Conservation (phyloP, 2,113 vertebrate species). For the Salvator merianae region DNA sequence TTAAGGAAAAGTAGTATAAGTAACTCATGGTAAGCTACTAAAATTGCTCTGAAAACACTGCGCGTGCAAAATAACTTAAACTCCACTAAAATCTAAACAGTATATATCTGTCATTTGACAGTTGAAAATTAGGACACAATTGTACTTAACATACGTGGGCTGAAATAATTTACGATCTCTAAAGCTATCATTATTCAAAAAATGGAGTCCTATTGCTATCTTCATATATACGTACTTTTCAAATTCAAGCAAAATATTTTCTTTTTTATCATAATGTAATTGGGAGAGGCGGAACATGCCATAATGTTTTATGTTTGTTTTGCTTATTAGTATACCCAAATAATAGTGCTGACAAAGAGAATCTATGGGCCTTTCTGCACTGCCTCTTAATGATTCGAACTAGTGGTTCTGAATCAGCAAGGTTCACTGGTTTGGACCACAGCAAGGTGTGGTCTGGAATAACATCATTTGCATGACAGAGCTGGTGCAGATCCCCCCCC, state of each 20-base stretch:
- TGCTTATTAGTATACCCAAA: background rate
- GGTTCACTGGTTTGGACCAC: too few species aligned
- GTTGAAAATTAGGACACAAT: background rate
- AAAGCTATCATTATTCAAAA: background rate
- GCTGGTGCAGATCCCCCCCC: too few species aligned
- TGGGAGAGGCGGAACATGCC: too few species aligned
- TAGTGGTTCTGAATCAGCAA: too few species aligned
- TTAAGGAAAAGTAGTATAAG: background rate
- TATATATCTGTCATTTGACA: background rate
- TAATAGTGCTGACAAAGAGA: background rate
- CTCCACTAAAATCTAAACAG: background rate
- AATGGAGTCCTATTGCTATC: background rate
- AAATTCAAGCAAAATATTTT: background rate
- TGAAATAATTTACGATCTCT: background rate
- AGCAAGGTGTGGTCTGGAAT: too few species aligned
- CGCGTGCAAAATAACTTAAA: background rate
- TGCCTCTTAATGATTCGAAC: too few species aligned
- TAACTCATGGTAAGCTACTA: background rate
- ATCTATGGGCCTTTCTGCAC: too few species aligned
- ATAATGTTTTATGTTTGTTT: background rate
- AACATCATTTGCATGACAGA: too few species aligned
- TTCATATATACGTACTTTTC: background rate
- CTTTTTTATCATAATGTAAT: too few species aligned
- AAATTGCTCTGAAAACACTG: background rate
- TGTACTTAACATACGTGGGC: background rate